These are phyloP conservation scores for Stichodactyla helianthus DNA, from an alignment of 64 coral and sea anemone genomes.

Conservation along the genomic window DNA sequence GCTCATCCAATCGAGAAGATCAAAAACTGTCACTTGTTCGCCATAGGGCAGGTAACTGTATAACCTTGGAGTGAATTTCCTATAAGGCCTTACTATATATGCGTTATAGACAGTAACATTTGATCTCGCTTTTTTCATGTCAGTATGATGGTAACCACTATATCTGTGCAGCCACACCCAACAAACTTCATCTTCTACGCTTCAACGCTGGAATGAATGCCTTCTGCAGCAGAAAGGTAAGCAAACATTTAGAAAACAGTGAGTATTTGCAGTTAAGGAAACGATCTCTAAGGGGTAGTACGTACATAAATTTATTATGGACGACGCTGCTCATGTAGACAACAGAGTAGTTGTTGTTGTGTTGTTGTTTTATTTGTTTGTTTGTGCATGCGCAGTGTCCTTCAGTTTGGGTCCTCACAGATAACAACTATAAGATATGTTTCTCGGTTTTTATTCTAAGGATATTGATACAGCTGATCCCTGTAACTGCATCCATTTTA, in stretches of 20 bases:
- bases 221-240: slow-evolving; percentile 92
- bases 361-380: too few relatives aligned
- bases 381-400: too few relatives aligned
- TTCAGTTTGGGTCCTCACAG: too few relatives aligned
- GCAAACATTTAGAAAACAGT: background rate
- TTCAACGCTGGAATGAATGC: slow-evolving; percentile 86
- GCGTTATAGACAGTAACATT: background rate
- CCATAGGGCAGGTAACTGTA: slow-evolving; percentile 55
- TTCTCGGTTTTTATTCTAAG: slow-evolving; percentile 38
- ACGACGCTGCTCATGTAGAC: too few relatives aligned
- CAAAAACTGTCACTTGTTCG: slow-evolving; percentile 87
- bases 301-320: too few relatives aligned
- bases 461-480: slow-evolving; percentile 94
- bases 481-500: slow-evolving; percentile 94
- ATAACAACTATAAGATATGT: background rate
- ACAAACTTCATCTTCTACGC: slow-evolving; percentile 75
- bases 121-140: background rate
- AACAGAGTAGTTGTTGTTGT: too few relatives aligned
- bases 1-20: slow-evolving; percentile 73
- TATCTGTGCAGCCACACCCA: slow-evolving; percentile 78
- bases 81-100: too few relatives aligned
- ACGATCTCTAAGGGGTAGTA: too few relatives aligned
- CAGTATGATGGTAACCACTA: slow-evolving; percentile 65
- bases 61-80: background rate
- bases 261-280: background rate